Evolutionary conservation across 2,113 vertebrate genomes (phyloP), one percentile per base, ranked within the genome.

Genomic region (Passer montanus): DNA sequence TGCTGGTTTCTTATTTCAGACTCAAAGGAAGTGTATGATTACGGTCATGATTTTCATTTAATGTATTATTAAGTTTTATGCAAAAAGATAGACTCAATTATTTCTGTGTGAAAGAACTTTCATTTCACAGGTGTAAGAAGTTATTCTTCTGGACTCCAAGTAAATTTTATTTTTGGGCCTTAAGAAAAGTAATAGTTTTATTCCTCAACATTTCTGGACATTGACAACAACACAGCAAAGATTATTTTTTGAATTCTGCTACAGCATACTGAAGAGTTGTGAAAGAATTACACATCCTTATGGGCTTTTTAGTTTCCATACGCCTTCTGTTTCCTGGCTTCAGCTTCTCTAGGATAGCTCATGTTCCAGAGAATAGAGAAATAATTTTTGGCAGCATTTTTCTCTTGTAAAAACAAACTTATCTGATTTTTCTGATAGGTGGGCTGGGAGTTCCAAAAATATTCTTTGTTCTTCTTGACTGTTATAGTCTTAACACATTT

Each of bases 1-100:
- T 70, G 33, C 27, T 81, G 52, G 12, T 67, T 93, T 94, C 41
- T 94, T 87, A 72, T 89, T 94, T 93, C 52, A 89, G 52, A 35
- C 28, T 56, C 73, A 64, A 86, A 72, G 31, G 41, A 84, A 83
- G 7, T 79, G 30, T 37, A 15, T n/a, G n/a, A 78, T 84, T 63
- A 78, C 4, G 3, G 24, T 78, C 50, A 44, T 31, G n/a, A 33
- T 52, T 94, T 84, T 89, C 15, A 75, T 87, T 81, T 72, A 67
- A 84, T 37, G 21, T 66, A 75, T 59, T 80, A 43, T 77, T 75
- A 75, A 82, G 13, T 59, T 81, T 91, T 44, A 67, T 72, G 17
- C 13, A 56, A 74, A 89, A 96, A 82, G 13, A 56, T 39, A 27
- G 10, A 8, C 6, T 81, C 33, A 70, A 22, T 90, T 87, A 52